Base-by-base conservation (phyloP, 2,797 vertebrate species). In the Mus caroli region DNA sequence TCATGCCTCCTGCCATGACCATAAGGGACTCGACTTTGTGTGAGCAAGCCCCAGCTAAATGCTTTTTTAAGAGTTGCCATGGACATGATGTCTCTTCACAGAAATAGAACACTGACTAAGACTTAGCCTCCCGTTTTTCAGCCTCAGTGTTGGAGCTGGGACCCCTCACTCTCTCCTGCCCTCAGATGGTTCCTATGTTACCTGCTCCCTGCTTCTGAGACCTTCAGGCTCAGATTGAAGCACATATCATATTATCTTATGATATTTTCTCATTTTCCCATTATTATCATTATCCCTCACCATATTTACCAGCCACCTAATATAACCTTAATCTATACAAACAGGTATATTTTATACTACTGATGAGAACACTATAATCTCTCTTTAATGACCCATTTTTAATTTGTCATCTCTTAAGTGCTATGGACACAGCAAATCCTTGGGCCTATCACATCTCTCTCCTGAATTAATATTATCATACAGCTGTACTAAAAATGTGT, bases 341-440 rank as follows among this genome's bases (percentile, higher is more conserved):
- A 62, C 8, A 93, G 20, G 3, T 54, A n/a, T 78, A 40, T 76
- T 95, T 95, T 92, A 46, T 64, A 86, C 91, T 90, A 58, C 24
- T 62, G 75, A 77, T 5, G 64, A 56, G 58, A 91, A 75, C 77
- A 64, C 40, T 83, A 26, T 69, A 52, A 13, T 88, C 46, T 7
- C 46, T 46, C 40, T 78, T 71, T 79, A 58, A 92, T 75, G 26
- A 43, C 34, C 1, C 58, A 20, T 71, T 91, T 93, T 69, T 46
- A 43, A 58, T 79, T 90, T 94, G 31, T 60, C 56, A 92, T 31
- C 14, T 94, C 90, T 43, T 43, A 90, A 76, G 71, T 62, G 15
- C 43, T 71, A 52, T 60, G 11, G 62, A 6, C n/a, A 58, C 28
- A 83, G 76, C 37, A 85, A 80, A 54, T 88, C 90, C 8, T 73